Evolutionary conservation across 92 coral and sea anemone species (phyloP), one percentile per base, ranked within the genome.

Genomic region (Epizoanthus scotinus): DNA sequence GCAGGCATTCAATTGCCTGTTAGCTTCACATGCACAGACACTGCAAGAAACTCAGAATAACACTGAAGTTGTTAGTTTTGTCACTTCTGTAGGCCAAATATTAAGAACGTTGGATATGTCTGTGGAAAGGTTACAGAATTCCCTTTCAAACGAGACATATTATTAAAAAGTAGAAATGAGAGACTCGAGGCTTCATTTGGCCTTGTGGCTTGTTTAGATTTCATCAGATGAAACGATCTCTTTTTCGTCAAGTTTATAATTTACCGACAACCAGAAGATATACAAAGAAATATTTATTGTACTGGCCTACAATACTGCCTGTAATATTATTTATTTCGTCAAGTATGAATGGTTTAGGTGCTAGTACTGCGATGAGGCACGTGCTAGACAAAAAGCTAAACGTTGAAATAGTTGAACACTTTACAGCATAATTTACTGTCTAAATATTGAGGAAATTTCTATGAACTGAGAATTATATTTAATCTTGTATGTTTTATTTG

Each of bases 201-300:
- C 17, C 44, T 64, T 14, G 42, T 31, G 14, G 5, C 44, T 64
- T 14, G 42, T 31, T 8, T 64, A 22, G 70, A 26, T 17, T 14
- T 25, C 4, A 62, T 62, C 36, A 63, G 28, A 61, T 28, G n/a
- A 27, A 34, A 63, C 19, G n/a, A 28, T 63, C 18, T 64, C 44
- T 29, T 44, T 64, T 29, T 29, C 38, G 15, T 12, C 52, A 47
- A 40, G 44, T 31, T 63, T 62, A 62, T 62, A 17, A 22, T 28
- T 64, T 15, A 29, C 70, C 21, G n/a, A 19, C 70, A 3, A n/a
- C n/a, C n/a, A n/a, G n/a, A n/a, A 64, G 15, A 17, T 64, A 29
- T 25, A 18, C 19, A 64, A 64, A 64, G 70, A 25, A 64, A 64
- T 64, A 64, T 64, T 64, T 64, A 64, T 64, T 64, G 69, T 64